Evolutionary conservation across 2,888 invertebrate species (phyloP), one percentile per base, ranked within the genome.

Genomic region (Hirtodrosophila cameraria): DNA sequence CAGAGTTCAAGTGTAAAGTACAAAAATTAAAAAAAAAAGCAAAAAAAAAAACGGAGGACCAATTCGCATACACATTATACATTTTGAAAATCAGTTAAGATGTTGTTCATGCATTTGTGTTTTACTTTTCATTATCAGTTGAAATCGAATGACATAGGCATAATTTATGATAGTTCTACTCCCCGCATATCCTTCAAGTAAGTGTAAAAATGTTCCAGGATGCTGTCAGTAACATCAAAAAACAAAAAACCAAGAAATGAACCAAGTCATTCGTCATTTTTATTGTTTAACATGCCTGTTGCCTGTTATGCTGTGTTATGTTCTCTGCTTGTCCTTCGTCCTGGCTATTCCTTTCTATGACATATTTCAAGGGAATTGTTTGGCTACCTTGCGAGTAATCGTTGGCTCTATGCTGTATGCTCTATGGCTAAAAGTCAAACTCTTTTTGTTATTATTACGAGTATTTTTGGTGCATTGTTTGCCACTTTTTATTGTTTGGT

Each of bases 211-310:
- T 52, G 38, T 41, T 27, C 23, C 55, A 63, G 50, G 46, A 46
- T 41, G 54, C 79, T 86, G 77, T 83, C 86, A 80, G 62, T 82
- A 84, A 75, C 86, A 80, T 83, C 63, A 54, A 61, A 35, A 42
- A 42, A 35, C 43, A 23, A 31, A 11, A 16, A 11, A 42, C 27
- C 23, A 16, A 12, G 8, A 28, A 30, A 48, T 13, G 36, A 66
- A 59, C 28, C 36, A 65, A 38, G 82, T 82, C 82, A 82, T 82
- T 82, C 82, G 86, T 82, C 85, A 82, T 86, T 81, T 62, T 54
- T 63, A 75, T 86, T 82, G 82, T 77, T 77, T 61, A 57, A 62
- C 61, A 60, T 38, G 48, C 25, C 18, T n/a, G 13, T 63, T 55
- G 43, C 16, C 35, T 45, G 35, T 50, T 25, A 12, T 45, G 20